A percentile compares a stretch with the other conserved stretches of the same genome.
These are phyloP conservation scores for Pseudopipra pipra DNA, from an alignment of 2,113 vertebrate species.

Conservation along the genomic window DNA sequence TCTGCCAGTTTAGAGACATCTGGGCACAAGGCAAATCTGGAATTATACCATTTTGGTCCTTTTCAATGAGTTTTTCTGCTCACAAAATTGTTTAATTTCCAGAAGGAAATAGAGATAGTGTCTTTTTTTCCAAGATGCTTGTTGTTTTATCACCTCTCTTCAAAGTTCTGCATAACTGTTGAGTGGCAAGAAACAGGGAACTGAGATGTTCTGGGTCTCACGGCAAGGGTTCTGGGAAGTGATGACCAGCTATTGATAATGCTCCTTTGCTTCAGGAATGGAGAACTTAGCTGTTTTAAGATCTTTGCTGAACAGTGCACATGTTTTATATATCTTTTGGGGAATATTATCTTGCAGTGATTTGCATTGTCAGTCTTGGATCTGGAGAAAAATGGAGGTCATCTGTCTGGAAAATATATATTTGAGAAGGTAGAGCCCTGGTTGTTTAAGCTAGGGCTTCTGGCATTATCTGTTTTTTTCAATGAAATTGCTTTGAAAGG, in stretches of 20 bases:
- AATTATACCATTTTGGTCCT: not conserved
- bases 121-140: not conserved
- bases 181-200: not conserved
- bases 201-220: not conserved
- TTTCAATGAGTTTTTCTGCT: not conserved
- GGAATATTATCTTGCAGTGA: not conserved
- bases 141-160: not conserved
- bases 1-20: not conserved
- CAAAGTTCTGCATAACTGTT: not conserved
- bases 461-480: not conserved
- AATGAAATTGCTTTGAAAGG: not conserved
- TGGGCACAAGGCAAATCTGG: not conserved
- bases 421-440: not conserved
- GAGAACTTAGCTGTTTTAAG: not conserved
- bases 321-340: not conserved
- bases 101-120: not conserved
- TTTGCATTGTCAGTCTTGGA: not conserved
- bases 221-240: not conserved
- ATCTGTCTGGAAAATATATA: not conserved
- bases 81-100: not conserved
- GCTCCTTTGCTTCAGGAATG: not conserved
- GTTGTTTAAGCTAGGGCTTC: not conserved
- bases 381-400: not conserved
- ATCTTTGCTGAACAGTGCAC: not conserved
- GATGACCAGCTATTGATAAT: not conserved